Evolutionary conservation across 1,140 invertebrate genomes (phyloP).

Genomic region (Caenorhabditis latens): DNA sequence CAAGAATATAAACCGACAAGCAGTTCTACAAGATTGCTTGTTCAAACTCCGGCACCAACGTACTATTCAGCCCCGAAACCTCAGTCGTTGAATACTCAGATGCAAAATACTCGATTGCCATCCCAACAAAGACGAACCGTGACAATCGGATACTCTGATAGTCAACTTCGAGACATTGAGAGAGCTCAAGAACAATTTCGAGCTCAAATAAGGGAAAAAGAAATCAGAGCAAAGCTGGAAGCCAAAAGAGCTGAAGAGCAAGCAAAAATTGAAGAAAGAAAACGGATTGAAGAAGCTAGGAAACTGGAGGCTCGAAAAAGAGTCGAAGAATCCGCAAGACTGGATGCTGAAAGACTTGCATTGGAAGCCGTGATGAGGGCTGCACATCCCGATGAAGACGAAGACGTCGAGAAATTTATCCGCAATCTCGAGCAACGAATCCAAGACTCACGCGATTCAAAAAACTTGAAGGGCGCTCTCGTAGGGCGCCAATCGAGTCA

Average conservation of each 20-base stretch:
- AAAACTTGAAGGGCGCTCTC: conserved; percentile 49
- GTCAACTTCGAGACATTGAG: neutral
- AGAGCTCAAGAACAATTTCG: neutral
- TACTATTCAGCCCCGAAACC: neutral
- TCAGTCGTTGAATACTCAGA: neutral
- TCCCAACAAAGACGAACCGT: neutral
- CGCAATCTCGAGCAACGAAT: conserved; percentile 16
- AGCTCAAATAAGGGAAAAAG: neutral
- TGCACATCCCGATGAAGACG: conserved; percentile 16
- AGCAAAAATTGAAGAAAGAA: neutral
- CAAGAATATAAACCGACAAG: neutral
- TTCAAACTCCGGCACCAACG: no score
- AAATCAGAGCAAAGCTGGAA: neutral
- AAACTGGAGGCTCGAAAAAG: neutral
- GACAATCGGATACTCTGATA: neutral
- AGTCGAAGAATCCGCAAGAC: neutral
- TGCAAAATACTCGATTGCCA: neutral
- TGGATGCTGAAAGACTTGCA: conserved; percentile 6
- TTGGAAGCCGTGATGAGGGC: conserved; percentile 13
- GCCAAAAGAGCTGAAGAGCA: neutral
- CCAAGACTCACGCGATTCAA: conserved; percentile 43
- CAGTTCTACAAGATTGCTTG: no score
- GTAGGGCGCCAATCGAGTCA: conserved; percentile 35
- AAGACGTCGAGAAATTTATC: conserved; percentile 23
- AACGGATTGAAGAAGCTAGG: neutral